Evolutionary conservation across 2,888 invertebrate genomes (phyloP).

Genomic region (Pteria penguin): DNA sequence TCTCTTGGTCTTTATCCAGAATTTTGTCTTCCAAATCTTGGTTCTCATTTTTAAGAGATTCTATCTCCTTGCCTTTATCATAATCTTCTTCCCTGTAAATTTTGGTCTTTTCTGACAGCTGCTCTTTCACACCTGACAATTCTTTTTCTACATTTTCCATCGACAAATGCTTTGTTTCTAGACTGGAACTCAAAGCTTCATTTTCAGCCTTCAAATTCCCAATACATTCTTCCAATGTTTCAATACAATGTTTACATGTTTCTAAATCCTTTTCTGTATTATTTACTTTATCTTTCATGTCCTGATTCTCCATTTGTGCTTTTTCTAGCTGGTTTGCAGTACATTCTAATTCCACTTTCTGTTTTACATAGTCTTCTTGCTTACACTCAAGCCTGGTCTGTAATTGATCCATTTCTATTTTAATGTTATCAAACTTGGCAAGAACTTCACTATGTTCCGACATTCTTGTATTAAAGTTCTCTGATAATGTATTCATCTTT

Average conservation of each 20-base stretch:
- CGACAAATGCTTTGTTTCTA: conserved; percentile 33
- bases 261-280: background rate
- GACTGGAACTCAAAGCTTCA: conserved; percentile 23
- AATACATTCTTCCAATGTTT: conserved; percentile 3
- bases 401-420: conserved; percentile 30
- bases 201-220: conserved; percentile 32
- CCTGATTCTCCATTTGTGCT: background rate
- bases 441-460: too few relatives aligned
- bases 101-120: conserved; percentile 10
- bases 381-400: conserved; percentile 18
- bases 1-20: conserved; percentile 25
- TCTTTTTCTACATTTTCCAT: conserved; percentile 42
- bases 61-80: conserved; percentile 34
- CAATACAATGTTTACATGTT: background rate
- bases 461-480: too few relatives aligned
- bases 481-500: too few relatives aligned
- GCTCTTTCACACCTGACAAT: conserved; percentile 21
- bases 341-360: background rate
- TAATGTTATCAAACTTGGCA: too few relatives aligned
- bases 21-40: conserved; percentile 26
- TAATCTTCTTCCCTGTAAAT: conserved; percentile 36
- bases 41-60: conserved; percentile 36
- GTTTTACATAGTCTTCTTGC: conserved; percentile 5
- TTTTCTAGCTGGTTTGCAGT: too few relatives aligned
- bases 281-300: background rate